These are phyloP conservation scores for Sinohyriopsis cumingii DNA, from an alignment of 2,888 invertebrate genomes.

Conservation along the genomic window DNA sequence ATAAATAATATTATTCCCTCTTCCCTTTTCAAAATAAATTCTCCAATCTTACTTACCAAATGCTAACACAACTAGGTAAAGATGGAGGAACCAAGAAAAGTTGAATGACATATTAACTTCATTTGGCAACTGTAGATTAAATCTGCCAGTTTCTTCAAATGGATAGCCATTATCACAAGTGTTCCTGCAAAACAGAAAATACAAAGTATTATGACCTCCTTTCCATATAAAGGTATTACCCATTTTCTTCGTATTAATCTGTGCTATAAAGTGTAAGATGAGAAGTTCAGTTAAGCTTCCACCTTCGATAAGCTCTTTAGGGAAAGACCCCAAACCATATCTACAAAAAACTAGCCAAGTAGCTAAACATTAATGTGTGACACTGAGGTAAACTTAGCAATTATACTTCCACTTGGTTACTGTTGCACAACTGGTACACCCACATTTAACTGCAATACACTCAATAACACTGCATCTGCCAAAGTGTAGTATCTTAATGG, in stretches of 20 bases:
- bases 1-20: not conserved
- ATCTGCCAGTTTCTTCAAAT: slow-evolving; percentile 89
- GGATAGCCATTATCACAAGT: slow-evolving; percentile 80
- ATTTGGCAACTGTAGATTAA: slow-evolving; percentile 86
- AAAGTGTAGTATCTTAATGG: too few species aligned
- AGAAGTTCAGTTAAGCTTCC: too few species aligned
- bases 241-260: too few species aligned
- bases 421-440: too few species aligned
- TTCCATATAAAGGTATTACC: too few species aligned
- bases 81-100: slow-evolving; percentile 84
- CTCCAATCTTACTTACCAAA: slow-evolving; percentile 75
- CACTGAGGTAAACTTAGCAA: too few species aligned
- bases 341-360: not conserved
- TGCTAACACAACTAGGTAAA: slow-evolving; percentile 84
- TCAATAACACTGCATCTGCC: too few species aligned
- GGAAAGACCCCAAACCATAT: not conserved
- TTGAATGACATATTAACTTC: slow-evolving; percentile 89
- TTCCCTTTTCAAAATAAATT: not conserved
- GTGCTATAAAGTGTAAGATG: too few species aligned
- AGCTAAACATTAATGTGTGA: too few species aligned
- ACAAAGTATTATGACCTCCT: not conserved
- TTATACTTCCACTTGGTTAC: too few species aligned
- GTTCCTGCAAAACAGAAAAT: slow-evolving; percentile 63
- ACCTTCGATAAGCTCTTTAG: not conserved
- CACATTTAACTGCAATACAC: too few species aligned